These are phyloP conservation scores for Centropus bengalensis DNA, from an alignment of 2,113 vertebrate genomes.

Conservation along the genomic window DNA sequence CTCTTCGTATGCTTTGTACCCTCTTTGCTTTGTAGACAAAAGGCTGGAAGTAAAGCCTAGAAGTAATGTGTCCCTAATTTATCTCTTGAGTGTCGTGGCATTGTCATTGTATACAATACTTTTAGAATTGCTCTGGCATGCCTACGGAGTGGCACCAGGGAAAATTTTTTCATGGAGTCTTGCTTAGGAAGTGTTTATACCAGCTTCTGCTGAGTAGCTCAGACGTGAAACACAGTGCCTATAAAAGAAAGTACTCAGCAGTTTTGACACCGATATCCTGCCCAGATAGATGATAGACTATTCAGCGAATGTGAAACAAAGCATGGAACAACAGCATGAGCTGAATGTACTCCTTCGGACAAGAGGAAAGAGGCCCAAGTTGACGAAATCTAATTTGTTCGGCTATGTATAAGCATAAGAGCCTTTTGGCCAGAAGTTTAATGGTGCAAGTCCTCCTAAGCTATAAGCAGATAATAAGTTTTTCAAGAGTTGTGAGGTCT, in stretches of 20 bases:
- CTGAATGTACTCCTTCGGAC: neutral
- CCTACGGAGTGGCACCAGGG: neutral
- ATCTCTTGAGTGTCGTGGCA: neutral
- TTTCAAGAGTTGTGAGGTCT: constrained; percentile 22
- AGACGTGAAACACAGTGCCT: neutral
- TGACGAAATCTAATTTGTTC: constrained; percentile 25
- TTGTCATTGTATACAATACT: constrained; percentile 6
- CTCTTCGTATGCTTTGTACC: neutral
- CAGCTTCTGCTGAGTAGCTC: neutral
- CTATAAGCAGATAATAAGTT: constrained; percentile 3
- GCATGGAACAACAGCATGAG: neutral
- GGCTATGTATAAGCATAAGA: constrained; percentile 16
- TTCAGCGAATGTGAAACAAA: neutral
- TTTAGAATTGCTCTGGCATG: neutral
- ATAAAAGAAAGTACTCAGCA: neutral
- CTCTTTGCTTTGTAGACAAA: neutral
- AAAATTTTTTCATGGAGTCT: neutral
- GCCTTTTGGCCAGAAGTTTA: constrained; percentile 23
- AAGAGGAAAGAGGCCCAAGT: neutral
- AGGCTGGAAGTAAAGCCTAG: neutral
- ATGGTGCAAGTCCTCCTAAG: constrained; percentile 1
- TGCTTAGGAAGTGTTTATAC: constrained; percentile 7
- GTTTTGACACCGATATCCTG: neutral
- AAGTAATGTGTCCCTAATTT: neutral
- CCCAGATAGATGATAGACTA: neutral